Evolutionary conservation across 2,888 invertebrate genomes (phyloP), one percentile per base, ranked within the genome.

Genomic region (Oscheius onirici): DNA sequence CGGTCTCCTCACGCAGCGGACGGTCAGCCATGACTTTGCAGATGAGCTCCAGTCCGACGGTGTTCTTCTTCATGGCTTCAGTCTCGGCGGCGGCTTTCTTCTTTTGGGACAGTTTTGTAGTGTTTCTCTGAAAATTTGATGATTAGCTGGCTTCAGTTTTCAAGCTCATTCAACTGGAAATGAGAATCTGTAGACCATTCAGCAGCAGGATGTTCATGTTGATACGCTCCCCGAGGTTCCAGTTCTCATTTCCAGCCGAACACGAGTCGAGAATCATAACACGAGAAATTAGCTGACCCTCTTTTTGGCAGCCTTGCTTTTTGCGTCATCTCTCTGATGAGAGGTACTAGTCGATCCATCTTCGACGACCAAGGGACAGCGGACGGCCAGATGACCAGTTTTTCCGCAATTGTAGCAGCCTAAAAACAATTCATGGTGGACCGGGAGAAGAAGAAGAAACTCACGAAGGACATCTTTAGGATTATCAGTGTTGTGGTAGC

Each of bases 361-460:
- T 34, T 34, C 34, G 34, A 3, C 34, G 8, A 3, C 3, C 34
- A 8, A 34, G 34, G 43, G 22, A 41, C 60, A 60, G 11, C 60
- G 40, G 15, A 43, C 60, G 15, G 60, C 60, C 60, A 60, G 22
- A 43, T 60, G 60, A 13, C 60, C 60, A 11, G 41, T 41, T 13
- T 60, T 43, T 41, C 44, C 43, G 41, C 60, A 60, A 41, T 60
- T 60, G 24, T 60, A 60, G 43, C 60, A 60, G 3, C 58, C 58
- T 58, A n/a, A 58, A 40, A n/a, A 24, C 22, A 28, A 26, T 3
- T 20, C 15, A 28, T n/a, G n/a, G n/a, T n/a, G n/a, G n/a, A n/a
- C n/a, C n/a, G n/a, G n/a, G n/a, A n/a, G n/a, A n/a, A n/a, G n/a
- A n/a, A n/a, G n/a, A n/a, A n/a, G n/a, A n/a, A n/a, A 13, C 26